Conservation (phyloP, 2,797 vertebrate species). For the Sphenodon punctatus region DNA sequence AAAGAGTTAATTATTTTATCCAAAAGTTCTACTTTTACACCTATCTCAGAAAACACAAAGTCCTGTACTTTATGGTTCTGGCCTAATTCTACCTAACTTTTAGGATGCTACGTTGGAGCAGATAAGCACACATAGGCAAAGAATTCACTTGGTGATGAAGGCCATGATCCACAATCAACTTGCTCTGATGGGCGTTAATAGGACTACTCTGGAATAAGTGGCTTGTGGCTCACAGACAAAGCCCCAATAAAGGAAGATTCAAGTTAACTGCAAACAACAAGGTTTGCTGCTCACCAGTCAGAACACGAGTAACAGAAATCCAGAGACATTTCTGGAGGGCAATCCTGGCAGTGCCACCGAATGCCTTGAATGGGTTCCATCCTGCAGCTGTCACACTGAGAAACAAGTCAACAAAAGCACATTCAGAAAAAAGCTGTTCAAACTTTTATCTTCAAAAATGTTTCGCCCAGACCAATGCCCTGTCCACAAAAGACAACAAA, state of each 20-base stretch:
- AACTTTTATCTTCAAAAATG: background rate
- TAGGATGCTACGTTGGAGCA: background rate
- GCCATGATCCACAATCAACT: too few species aligned
- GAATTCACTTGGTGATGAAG: background rate
- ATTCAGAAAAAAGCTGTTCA: background rate
- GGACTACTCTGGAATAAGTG: too few species aligned
- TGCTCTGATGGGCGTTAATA: too few species aligned
- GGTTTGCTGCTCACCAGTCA: constrained; percentile 87
- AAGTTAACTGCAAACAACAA: background rate
- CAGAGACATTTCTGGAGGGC: constrained; percentile 88
- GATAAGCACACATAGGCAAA: rapidly evolving
- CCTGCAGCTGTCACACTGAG: constrained; percentile 93
- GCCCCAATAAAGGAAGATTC: rapidly evolving
- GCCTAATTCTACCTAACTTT: background rate
- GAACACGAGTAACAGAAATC: constrained; percentile 98
- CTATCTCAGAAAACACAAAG: rapidly evolving
- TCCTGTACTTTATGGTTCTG: rapidly evolving
- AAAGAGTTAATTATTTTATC: background rate
- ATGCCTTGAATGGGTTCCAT: constrained; percentile 93
- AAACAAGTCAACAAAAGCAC: constrained; percentile 7
- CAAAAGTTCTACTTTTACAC: background rate
- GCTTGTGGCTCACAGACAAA: too few species aligned
- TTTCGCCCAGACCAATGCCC: rapidly evolving
- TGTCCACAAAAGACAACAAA: rapidly evolving
- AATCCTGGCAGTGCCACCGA: constrained; percentile 97